These are phyloP conservation scores for Globicephala melas DNA, from an alignment of 2,113 vertebrate genomes.

Conservation along the genomic window DNA sequence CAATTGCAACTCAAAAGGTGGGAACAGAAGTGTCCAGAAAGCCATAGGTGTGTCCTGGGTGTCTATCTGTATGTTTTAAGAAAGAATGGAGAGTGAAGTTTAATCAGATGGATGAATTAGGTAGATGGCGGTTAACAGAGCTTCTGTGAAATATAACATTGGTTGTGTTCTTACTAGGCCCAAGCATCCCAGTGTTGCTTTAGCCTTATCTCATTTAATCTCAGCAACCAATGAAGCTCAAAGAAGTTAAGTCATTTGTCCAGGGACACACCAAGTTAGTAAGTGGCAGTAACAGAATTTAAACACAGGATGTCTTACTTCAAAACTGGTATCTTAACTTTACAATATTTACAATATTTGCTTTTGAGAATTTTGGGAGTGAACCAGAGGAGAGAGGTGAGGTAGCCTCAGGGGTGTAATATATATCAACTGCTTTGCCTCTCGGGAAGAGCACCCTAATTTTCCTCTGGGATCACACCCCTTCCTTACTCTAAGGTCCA, in stretches of 20 bases:
- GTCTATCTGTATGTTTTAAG: background rate
- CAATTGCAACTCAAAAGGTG: background rate
- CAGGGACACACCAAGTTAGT: background rate
- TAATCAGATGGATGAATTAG: background rate
- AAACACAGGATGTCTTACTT: slow-evolving; percentile 10
- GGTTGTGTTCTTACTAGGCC: background rate
- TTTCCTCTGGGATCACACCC: background rate
- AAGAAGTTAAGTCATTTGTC: background rate
- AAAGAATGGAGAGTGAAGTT: background rate
- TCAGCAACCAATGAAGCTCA: background rate
- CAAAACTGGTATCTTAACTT: background rate
- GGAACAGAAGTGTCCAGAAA: background rate
- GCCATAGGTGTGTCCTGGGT: too few species aligned
- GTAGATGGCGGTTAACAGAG: background rate
- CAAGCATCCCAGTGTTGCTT: background rate
- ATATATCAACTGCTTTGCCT: background rate
- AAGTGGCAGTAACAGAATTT: background rate
- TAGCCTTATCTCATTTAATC: background rate
- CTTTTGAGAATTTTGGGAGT: background rate
- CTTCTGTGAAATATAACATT: background rate
- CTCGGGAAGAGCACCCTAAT: background rate
- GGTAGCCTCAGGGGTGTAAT: background rate
- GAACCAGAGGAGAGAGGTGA: background rate
- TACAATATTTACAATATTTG: background rate
- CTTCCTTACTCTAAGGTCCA: background rate